Evolutionary conservation across 2,113 vertebrate genomes (phyloP).

Genomic region (Lycocorax pyrrhopterus): DNA sequence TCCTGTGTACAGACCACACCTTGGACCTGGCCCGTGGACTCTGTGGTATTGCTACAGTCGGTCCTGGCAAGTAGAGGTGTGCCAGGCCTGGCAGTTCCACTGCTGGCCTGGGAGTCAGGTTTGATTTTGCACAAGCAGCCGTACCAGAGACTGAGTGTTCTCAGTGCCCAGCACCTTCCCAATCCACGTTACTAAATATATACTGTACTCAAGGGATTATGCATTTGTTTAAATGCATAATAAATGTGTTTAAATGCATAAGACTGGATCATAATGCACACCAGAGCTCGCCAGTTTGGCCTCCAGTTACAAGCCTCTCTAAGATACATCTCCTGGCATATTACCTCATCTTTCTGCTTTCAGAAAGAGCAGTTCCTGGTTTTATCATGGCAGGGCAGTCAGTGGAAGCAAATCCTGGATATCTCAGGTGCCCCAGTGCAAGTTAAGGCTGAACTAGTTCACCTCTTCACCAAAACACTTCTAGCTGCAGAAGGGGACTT

Average conservation of each 20-base stretch:
- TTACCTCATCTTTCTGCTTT: not conserved
- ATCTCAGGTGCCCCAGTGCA: not conserved
- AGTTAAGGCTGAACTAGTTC: not conserved
- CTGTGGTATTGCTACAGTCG: fast-evolving
- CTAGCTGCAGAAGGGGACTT: not conserved
- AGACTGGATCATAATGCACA: constrained; percentile 13
- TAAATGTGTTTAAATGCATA: constrained; percentile 41
- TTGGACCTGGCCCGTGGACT: fast-evolving
- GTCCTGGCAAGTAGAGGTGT: not conserved
- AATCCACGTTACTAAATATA: not conserved
- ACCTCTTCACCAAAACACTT: not conserved
- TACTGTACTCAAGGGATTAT: constrained; percentile 30
- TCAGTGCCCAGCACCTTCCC: not conserved
- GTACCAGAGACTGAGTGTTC: not conserved
- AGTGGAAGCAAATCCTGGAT: not conserved
- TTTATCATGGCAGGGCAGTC: not conserved
- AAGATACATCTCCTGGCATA: not conserved
- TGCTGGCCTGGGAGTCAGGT: not conserved
- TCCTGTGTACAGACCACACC: not conserved
- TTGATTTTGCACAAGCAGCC: not conserved
- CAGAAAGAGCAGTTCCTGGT: not conserved
- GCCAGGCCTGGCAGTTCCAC: fast-evolving
- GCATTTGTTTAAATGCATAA: constrained; percentile 61
- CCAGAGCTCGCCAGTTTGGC: constrained; percentile 4
- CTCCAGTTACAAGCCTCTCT: not conserved